These are phyloP conservation scores for Mobula birostris DNA, from an alignment of 2,113 vertebrate species.

Conservation along the genomic window DNA sequence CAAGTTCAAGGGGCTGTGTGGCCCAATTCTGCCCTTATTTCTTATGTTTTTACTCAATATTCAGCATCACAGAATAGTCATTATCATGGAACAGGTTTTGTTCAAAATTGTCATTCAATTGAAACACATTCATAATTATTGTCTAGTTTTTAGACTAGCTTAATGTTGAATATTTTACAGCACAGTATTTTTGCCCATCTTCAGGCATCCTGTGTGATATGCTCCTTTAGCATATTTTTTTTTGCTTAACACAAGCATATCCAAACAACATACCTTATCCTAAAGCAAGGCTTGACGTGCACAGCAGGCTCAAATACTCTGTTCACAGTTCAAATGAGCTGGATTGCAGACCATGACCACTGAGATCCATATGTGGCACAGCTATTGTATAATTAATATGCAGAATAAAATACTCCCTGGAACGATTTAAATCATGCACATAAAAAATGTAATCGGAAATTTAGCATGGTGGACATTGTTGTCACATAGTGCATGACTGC, in stretches of 20 bases:
- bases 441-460: slow-evolving; percentile 87
- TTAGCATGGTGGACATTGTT: slow-evolving; percentile 86
- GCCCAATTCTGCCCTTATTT: not conserved
- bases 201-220: no score
- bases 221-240: not conserved
- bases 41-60: not conserved
- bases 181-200: not conserved
- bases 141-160: not conserved
- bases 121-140: not conserved
- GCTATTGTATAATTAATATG: slow-evolving; percentile 94
- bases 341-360: slow-evolving; percentile 79
- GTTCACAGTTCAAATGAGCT: slow-evolving; percentile 74
- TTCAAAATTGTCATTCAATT: not conserved
- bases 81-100: slow-evolving; percentile 20
- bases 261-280: slow-evolving; percentile 52
- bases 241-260: slow-evolving; percentile 17
- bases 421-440: slow-evolving; percentile 83
- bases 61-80: not conserved
- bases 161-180: slow-evolving; percentile 9
- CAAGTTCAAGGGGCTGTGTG: not conserved
- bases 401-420: slow-evolving; percentile 87
- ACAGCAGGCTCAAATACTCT: slow-evolving; percentile 71
- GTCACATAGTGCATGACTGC: slow-evolving; percentile 86
- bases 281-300: slow-evolving; percentile 63
- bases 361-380: slow-evolving; percentile 74